Conservation (phyloP, 2,888 invertebrate species). For the Caenorhabditis sp. region DNA sequence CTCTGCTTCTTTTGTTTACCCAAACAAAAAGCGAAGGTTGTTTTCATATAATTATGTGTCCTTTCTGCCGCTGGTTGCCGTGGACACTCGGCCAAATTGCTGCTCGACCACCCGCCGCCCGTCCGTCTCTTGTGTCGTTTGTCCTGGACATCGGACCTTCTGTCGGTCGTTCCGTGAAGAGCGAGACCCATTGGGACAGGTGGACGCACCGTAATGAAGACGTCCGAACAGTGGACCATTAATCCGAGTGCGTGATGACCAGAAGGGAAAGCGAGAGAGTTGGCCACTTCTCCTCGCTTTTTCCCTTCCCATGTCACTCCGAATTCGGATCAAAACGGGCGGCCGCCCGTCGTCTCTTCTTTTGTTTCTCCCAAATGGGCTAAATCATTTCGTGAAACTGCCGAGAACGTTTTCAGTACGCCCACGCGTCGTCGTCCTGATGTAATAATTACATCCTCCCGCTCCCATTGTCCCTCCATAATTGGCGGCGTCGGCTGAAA, state of each 20-base stretch:
- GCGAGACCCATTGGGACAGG: slow-evolving; percentile 3
- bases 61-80: not conserved
- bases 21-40: no score
- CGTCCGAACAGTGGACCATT: not conserved
- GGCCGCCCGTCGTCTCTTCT: not conserved
- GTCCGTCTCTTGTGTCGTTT: no score
- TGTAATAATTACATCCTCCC: not conserved
- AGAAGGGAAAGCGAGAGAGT: not conserved
- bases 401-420: slow-evolving; percentile 1
- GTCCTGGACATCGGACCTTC: not conserved
- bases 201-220: slow-evolving; percentile 5
- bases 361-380: not conserved
- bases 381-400: not conserved
- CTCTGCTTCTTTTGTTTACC: no score
- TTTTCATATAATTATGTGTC: no score
- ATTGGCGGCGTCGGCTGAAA: not conserved
- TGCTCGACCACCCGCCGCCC: not conserved
- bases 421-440: not conserved
- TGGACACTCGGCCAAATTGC: not conserved
- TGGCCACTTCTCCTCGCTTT: not conserved
- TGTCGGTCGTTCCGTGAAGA: not conserved
- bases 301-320: not conserved
- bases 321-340: not conserved
- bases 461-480: not conserved
- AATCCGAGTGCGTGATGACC: not conserved